Evolutionary conservation across 2,888 invertebrate species (phyloP), one percentile per base, ranked within the genome.

Genomic region (Morpho deidamia): DNA sequence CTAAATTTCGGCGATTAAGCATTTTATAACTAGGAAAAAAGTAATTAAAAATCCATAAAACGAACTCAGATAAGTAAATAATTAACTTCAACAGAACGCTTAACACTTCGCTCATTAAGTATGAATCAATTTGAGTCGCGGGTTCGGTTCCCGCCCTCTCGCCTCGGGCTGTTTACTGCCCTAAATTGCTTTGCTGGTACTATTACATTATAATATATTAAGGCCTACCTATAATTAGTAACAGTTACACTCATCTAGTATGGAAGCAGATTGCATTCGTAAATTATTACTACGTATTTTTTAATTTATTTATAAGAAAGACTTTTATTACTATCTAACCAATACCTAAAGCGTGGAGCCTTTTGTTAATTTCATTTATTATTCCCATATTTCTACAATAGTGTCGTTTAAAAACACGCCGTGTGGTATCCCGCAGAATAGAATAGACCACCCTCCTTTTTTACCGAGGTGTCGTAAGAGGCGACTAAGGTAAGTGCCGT

Each of bases 101-200:
- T 78, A 77, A 72, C 76, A 71, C 72, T 70, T 66, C 56, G 60
- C 74, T 80, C 77, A 83, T 81, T 82, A 84, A 81, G 76, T 77
- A 80, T 79, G 78, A 79, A 83, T 84, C 81, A 83, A 81, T 80
- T 64, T 63, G 56, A 66, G 66, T 58, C 47, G 56, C 62, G 53
- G 51, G 59, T 44, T 50, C 51, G 58, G 51, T 62, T 47, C 56
- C 67, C 63, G 65, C 72, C 76, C 64, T 49, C 49, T 53, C 60
- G 73, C 74, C 68, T 55, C 54, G 55, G 60, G 70, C 66, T 68
- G 58, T 63, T 64, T 66, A 61, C 61, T 67, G 71, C 70, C 65
- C 69, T 61, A 63, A 65, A 71, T 70, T 66, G 64, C 64, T 62
- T 56, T 51, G 63, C 63, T 56, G 46, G 52, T 37, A 50, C 51